Conservation (phyloP, 2,113 vertebrate species). For the Chaetura pelagica region DNA sequence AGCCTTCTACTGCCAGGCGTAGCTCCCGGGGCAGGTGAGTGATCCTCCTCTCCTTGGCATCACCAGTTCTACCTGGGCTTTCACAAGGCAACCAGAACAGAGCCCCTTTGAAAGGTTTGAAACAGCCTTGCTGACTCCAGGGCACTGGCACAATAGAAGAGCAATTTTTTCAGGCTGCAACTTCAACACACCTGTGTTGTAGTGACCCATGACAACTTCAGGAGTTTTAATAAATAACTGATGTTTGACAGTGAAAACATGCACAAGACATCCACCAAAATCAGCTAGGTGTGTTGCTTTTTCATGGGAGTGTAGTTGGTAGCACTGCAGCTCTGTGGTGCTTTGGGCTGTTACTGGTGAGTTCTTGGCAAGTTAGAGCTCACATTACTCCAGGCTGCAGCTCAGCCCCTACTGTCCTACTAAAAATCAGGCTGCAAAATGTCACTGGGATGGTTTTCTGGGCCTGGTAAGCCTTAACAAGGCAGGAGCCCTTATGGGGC, state of each 20-base stretch:
- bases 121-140: not conserved
- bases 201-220: not conserved
- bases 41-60: not conserved
- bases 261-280: not conserved
- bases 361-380: not conserved
- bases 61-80: not conserved
- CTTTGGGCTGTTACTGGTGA: not conserved
- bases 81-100: not conserved
- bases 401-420: not conserved
- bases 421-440: not conserved
- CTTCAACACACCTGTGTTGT: not conserved
- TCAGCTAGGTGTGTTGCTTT: not conserved
- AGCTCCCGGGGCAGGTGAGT: slow-evolving; percentile 89
- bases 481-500: not conserved
- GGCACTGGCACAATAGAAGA: not conserved
- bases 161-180: not conserved
- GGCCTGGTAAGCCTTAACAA: not conserved
- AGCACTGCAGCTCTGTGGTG: not conserved
- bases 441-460: not conserved
- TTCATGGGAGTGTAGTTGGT: not conserved
- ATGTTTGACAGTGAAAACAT: not conserved
- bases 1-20: slow-evolving; percentile 88
- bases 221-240: not conserved
- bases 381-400: not conserved
- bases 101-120: not conserved